These are phyloP conservation scores for Pterocles orientalis DNA, from an alignment of 2,113 vertebrate species.

Conservation along the genomic window DNA sequence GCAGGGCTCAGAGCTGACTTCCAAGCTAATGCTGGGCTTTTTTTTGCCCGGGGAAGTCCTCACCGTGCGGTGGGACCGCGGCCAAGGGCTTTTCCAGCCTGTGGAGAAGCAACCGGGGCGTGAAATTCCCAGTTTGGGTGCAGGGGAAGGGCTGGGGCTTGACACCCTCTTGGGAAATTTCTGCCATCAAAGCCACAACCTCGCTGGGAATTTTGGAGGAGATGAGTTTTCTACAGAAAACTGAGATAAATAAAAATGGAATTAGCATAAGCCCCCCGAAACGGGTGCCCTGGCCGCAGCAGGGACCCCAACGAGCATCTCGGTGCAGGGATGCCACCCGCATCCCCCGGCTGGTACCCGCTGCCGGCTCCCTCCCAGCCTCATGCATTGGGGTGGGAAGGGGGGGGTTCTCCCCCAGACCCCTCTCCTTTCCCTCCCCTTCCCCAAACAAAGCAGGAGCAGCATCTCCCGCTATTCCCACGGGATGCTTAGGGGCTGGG, in stretches of 20 bases:
- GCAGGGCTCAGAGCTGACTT: background rate
- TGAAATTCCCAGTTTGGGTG: background rate
- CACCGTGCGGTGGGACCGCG: accelerated
- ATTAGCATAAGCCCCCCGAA: background rate
- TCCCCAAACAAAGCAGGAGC: background rate
- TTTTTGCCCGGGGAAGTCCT: accelerated
- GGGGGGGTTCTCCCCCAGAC: background rate
- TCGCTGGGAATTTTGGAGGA: background rate
- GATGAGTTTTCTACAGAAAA: background rate
- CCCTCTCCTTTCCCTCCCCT: background rate
- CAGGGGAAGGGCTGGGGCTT: background rate
- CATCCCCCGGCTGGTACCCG: background rate
- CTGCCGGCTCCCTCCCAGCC: background rate
- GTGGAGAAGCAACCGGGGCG: background rate
- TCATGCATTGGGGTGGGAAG: accelerated
- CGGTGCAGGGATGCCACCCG: accelerated
- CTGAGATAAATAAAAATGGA: background rate
- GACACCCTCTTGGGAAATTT: background rate
- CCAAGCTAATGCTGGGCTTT: background rate
- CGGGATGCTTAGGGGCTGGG: conserved; percentile 64
- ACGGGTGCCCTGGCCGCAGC: background rate
- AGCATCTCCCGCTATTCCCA: background rate
- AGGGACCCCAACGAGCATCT: background rate
- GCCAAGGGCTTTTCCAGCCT: background rate
- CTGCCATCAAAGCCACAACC: background rate